phyloP scores from a whole-genome alignment of 1,140 invertebrate species.

The Drosophila novamexicana region DNA sequence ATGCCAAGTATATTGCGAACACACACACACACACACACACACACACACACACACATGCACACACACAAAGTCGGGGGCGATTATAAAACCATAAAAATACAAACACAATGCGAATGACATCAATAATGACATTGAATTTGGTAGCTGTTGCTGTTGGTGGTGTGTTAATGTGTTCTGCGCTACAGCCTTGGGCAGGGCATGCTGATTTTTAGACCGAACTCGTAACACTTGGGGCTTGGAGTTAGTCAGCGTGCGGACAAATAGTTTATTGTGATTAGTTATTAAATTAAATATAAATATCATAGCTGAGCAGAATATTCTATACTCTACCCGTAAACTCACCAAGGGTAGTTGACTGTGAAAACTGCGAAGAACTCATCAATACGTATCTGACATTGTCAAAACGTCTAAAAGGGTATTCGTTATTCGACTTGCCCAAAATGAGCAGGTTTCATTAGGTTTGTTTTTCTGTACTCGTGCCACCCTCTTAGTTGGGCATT shows the following conservation, averaged over 20 bases:
- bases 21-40: background rate
- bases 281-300: too few relatives aligned
- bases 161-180: constrained; percentile 9
- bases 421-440: background rate
- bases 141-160: constrained; percentile 22
- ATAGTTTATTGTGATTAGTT: too few relatives aligned
- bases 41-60: background rate
- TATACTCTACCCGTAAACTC: too few relatives aligned
- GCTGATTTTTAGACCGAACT: background rate
- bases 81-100: constrained; percentile 67
- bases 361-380: too few relatives aligned
- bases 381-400: too few relatives aligned
- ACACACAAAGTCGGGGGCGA: constrained; percentile 22
- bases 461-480: background rate
- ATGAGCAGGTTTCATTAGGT: background rate
- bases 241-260: too few relatives aligned
- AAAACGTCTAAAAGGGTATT: background rate
- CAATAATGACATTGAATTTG: constrained; percentile 80
- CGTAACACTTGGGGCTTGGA: background rate
- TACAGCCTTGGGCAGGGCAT: constrained; percentile 15
- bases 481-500: constrained; percentile 31
- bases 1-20: constrained; percentile 20
- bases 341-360: background rate
- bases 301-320: too few relatives aligned
- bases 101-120: constrained; percentile 71